These are phyloP conservation scores for Pharmacophagus antenor DNA, from an alignment of 2,888 invertebrate genomes.

Conservation along the genomic window DNA sequence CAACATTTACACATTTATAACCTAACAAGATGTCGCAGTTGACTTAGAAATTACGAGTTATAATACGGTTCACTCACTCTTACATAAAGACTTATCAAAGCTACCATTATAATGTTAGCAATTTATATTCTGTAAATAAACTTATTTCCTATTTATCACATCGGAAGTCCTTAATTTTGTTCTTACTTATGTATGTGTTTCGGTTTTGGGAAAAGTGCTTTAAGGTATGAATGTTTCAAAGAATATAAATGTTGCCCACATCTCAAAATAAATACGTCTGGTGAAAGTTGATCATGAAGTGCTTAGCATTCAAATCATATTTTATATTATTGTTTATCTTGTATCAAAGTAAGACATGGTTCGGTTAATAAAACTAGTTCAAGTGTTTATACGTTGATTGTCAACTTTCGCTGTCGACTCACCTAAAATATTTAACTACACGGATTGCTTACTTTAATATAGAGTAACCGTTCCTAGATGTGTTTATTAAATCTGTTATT, in stretches of 20 bases:
- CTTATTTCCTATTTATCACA: too few species aligned
- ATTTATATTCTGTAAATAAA: background rate
- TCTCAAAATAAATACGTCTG: background rate
- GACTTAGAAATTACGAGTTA: too few species aligned
- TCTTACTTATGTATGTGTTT: too few species aligned
- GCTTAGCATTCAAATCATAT: background rate
- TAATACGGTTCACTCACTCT: too few species aligned
- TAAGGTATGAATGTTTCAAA: background rate
- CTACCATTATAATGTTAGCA: background rate
- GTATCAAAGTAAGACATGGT: conserved; percentile 42
- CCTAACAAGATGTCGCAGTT: background rate
- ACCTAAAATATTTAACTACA: conserved; percentile 40
- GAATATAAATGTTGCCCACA: background rate
- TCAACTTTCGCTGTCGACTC: conserved; percentile 55
- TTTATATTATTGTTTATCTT: conserved; percentile 41
- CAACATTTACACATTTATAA: too few species aligned
- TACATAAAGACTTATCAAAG: too few species aligned
- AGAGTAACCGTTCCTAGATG: conserved; percentile 42
- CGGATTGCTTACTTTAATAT: conserved; percentile 35
- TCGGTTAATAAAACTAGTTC: conserved; percentile 48
- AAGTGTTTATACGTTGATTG: conserved; percentile 43
- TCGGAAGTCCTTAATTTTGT: too few species aligned
- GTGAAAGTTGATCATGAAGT: background rate
- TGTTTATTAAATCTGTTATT: conserved; percentile 40
- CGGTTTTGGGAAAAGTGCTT: too few species aligned